Evolutionary conservation across 1,140 invertebrate species (phyloP).

Genomic region (Galendromus occidentalis): DNA sequence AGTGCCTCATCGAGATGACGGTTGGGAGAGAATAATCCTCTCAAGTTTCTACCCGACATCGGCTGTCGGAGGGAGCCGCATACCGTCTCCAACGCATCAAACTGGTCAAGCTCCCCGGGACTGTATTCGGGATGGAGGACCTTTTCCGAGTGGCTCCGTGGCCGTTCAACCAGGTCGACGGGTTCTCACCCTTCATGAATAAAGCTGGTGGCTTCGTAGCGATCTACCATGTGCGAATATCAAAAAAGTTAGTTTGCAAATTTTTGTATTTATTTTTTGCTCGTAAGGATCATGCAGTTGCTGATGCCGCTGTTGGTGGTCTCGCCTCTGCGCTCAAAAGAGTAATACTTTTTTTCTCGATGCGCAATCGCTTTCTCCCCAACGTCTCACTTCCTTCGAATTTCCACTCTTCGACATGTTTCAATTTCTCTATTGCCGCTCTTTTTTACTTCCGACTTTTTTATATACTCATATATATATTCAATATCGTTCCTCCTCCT

Average conservation of each 20-base stretch:
- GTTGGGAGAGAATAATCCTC: too few species aligned
- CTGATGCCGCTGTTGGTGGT: not conserved
- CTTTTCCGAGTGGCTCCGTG: too few species aligned
- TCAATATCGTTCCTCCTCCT: not conserved
- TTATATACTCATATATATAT: slow-evolving; percentile 1
- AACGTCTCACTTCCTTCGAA: not conserved
- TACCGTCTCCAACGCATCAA: too few species aligned
- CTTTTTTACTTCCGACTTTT: not conserved
- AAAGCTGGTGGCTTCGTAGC: too few species aligned
- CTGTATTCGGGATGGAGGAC: too few species aligned
- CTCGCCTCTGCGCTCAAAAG: not conserved
- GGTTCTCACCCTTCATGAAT: too few species aligned
- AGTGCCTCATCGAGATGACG: too few species aligned
- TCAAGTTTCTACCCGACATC: too few species aligned
- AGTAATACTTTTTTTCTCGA: not conserved
- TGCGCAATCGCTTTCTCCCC: not conserved
- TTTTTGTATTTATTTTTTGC: not conserved
- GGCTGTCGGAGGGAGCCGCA: too few species aligned
- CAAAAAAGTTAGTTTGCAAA: not conserved
- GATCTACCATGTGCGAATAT: not conserved
- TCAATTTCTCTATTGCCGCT: not conserved
- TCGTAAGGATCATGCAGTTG: not conserved
- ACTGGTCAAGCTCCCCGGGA: too few species aligned
- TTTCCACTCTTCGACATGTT: not conserved
- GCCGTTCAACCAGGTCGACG: too few species aligned